Evolutionary conservation across 2,888 invertebrate genomes (phyloP), one percentile per base, ranked within the genome.

Genomic region (Coelinius sp.): DNA sequence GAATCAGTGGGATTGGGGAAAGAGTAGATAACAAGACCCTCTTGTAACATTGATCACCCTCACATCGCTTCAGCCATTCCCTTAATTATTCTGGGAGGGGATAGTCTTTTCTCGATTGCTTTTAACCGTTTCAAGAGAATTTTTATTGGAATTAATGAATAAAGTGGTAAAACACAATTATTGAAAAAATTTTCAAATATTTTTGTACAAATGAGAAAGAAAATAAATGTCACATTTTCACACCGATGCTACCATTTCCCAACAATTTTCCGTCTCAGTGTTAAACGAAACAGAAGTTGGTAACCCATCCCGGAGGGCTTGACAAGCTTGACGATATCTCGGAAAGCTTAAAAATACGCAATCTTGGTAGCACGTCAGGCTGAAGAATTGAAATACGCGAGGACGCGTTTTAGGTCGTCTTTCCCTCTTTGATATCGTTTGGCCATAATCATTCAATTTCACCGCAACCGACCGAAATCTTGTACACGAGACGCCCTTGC

Each of bases 361-460:
- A 88, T 88, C 87, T 88, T 78, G 86, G 82, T 81, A 82, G 79
- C 81, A 83, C 81, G 86, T 88, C 87, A 87, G 83, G 87, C 87
- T 86, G 87, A 88, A 88, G 86, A 88, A 88, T 88, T 88, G 87
- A 87, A 86, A 88, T 86, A 84, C 85, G 83, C 81, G 84, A 82
- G 46, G 44, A 70, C 59, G 68, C 14, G 66, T 72, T 73, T 68
- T 63, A 70, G 71, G 73, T 63, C 74, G 67, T 74, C 73, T 65
- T 81, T 81, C 82, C 81, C 86, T 59, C 63, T 87, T 87, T 87
- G 87, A 87, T 87, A 87, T 87, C 86, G 86, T 87, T 87, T 87
- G 86, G 83, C 87, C 86, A 87, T 87, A 87, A 87, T 87, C 87
- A 87, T 87, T 87, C 87, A 86, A 87, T 87, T 87, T 87, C 81